phyloP scores from a whole-genome alignment of 2,888 invertebrate genomes.

The Aethes cnicana region DNA sequence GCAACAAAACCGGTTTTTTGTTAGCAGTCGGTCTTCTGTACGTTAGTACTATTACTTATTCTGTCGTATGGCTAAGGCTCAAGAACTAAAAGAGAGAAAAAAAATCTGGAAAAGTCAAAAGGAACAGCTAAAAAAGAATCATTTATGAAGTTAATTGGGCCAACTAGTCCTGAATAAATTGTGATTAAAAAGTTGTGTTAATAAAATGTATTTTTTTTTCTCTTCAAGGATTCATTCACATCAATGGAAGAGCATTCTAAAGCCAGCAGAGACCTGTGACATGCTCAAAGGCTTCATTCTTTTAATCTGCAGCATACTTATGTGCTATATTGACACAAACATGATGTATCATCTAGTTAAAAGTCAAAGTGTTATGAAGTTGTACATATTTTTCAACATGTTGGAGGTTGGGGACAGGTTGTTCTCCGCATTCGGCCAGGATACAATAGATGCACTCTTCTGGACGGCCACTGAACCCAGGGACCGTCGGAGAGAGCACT shows the following conservation, averaged over 20 bases:
- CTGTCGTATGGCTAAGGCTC: too few relatives aligned
- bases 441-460: constrained; percentile 97
- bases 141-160: too few relatives aligned
- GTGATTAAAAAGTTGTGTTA: not conserved
- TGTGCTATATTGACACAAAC: constrained; percentile 97
- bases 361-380: constrained; percentile 98
- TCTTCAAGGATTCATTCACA: constrained; percentile 62
- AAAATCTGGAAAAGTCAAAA: too few relatives aligned
- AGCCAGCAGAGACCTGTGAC: constrained; percentile 97
- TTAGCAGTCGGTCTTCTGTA: too few relatives aligned
- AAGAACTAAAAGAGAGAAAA: too few relatives aligned
- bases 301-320: constrained; percentile 89
- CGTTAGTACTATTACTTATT: too few relatives aligned
- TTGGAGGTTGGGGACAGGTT: constrained; percentile 98
- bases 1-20: too few relatives aligned
- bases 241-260: constrained; percentile 83
- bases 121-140: too few relatives aligned
- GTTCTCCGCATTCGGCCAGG: constrained; percentile 98
- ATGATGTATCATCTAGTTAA: constrained; percentile 98
- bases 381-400: constrained; percentile 99
- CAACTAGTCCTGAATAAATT: too few relatives aligned
- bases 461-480: constrained; percentile 99
- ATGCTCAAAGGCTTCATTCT: constrained; percentile 95
- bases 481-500: constrained; percentile 89
- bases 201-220: constrained; percentile 1